Conservation (phyloP, 2,888 invertebrate species). For the Leptinotarsa haldemani region DNA sequence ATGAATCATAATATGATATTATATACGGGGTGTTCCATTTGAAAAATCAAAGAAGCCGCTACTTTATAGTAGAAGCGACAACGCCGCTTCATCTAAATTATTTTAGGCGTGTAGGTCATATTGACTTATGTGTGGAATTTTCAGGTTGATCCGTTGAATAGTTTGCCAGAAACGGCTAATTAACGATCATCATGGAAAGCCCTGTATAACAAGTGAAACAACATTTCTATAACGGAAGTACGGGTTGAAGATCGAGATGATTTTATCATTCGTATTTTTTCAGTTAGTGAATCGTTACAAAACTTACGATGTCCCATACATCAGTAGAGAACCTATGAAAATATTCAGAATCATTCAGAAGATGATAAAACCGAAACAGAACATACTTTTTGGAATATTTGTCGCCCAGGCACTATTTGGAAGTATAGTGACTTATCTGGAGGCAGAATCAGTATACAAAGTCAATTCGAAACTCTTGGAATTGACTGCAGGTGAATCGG, state of each 20-base stretch:
- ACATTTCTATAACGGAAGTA: not conserved
- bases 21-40: too few species aligned
- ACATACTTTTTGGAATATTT: slow-evolving; percentile 67
- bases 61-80: too few species aligned
- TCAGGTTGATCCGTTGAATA: too few species aligned
- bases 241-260: not conserved
- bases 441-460: slow-evolving; percentile 69
- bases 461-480: slow-evolving; percentile 63
- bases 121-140: too few species aligned
- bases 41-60: too few species aligned
- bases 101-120: too few species aligned
- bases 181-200: too few species aligned
- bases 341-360: slow-evolving; percentile 69
- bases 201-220: too few species aligned
- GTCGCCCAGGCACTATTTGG: slow-evolving; percentile 69
- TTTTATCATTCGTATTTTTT: slow-evolving; percentile 55
- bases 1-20: too few species aligned
- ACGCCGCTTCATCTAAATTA: too few species aligned
- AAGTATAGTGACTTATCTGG: slow-evolving; percentile 72
- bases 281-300: slow-evolving; percentile 73
- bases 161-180: too few species aligned
- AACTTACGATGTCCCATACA: slow-evolving; percentile 74
- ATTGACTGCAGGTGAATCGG: not conserved
- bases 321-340: slow-evolving; percentile 70
- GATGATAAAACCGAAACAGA: slow-evolving; percentile 69